These are phyloP conservation scores for Linnaemya vulpina DNA, from an alignment of 2,888 invertebrate species.

Conservation along the genomic window DNA sequence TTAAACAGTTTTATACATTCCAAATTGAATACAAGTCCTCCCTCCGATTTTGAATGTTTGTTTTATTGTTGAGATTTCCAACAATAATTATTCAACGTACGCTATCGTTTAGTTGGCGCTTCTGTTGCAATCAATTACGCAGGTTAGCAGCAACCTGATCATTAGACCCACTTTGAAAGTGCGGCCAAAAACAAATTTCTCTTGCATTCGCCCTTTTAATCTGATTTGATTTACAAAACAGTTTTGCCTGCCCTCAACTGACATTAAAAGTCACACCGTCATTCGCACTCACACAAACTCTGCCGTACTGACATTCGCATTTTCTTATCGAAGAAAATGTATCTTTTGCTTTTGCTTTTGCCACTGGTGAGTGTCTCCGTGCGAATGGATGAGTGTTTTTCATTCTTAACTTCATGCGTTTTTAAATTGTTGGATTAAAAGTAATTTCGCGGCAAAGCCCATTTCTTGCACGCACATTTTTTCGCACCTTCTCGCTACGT, in stretches of 20 bases:
- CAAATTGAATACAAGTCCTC: no score
- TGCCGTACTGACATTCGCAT: slow-evolving; percentile 41
- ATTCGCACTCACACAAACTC: slow-evolving; percentile 7
- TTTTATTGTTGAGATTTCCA: no score
- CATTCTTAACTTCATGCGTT: slow-evolving; percentile 69
- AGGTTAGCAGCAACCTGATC: background rate
- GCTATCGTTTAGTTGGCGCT: no score
- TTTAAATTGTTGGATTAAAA: slow-evolving; percentile 77
- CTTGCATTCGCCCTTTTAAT: slow-evolving; percentile 18
- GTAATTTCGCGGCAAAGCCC: slow-evolving; percentile 81
- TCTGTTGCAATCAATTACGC: no score
- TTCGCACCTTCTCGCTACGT: slow-evolving; percentile 53
- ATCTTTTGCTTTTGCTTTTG: slow-evolving; percentile 45
- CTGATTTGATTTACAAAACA: slow-evolving; percentile 62
- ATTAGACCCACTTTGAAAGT: background rate
- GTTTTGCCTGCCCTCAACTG: slow-evolving; percentile 60
- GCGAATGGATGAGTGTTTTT: slow-evolving; percentile 57
- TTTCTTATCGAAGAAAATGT: slow-evolving; percentile 57
- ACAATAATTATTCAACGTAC: no score
- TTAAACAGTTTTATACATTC: no score
- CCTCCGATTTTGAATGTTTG: no score
- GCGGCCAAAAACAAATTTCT: background rate
- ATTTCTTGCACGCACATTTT: slow-evolving; percentile 81
- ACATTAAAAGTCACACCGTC: slow-evolving; percentile 34
- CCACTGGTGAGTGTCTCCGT: slow-evolving; percentile 7